A percentile compares a stretch with the other conserved stretches of the same genome.
phyloP scores from a whole-genome alignment of 2,797 vertebrate species.

The Vultur gryphus region DNA sequence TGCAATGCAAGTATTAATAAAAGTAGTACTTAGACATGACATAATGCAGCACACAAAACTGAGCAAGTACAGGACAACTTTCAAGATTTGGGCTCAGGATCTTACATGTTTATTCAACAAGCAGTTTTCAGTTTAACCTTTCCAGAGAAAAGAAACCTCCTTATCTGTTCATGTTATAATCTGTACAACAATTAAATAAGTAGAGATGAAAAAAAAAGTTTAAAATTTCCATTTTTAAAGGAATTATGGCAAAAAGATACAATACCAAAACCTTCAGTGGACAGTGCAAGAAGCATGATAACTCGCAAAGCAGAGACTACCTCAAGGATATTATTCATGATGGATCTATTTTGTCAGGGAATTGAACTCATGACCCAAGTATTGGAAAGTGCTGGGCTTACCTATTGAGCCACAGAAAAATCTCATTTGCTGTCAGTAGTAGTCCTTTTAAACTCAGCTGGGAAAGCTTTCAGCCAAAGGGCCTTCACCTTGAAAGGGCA shows the following conservation, averaged over 20 bases:
- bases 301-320: not conserved
- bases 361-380: constrained; percentile 28
- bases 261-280: not conserved
- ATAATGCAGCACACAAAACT: not conserved
- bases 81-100: not conserved
- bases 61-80: not conserved
- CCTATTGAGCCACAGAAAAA: constrained; percentile 27
- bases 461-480: constrained; percentile 44
- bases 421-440: not conserved
- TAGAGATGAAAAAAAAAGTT: not conserved
- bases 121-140: not conserved
- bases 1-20: not conserved
- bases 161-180: not conserved
- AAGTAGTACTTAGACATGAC: not conserved
- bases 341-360: constrained; percentile 28
- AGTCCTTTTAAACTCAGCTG: constrained; percentile 13
- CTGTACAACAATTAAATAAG: not conserved
- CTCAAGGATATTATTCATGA: constrained; percentile 19
- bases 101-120: not conserved
- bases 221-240: not conserved
- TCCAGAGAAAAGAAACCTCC: not conserved
- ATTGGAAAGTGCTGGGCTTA: constrained; percentile 13
- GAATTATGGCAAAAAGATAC: not conserved
- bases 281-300: not conserved
- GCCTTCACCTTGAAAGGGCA: constrained; percentile 19